Evolutionary conservation across 1,140 invertebrate species (phyloP).

Genomic region (Tetranychus cinnabarinus): DNA sequence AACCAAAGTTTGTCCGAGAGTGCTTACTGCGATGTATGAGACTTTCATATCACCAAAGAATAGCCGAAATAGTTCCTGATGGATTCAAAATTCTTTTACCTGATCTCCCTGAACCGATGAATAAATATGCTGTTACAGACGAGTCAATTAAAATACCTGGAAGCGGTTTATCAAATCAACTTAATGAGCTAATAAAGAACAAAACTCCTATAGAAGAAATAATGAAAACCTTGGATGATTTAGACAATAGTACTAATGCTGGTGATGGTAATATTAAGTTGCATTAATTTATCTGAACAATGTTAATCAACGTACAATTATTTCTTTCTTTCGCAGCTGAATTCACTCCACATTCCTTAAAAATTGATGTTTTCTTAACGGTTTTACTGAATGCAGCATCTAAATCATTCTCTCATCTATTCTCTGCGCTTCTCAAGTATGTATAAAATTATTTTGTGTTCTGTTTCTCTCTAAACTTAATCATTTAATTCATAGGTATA

Average conservation of each 20-base stretch:
- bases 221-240: constrained; percentile 49
- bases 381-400: constrained; percentile 74
- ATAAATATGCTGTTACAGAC: constrained; percentile 32
- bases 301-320: neutral
- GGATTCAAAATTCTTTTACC: constrained; percentile 63
- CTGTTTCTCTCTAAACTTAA: neutral
- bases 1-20: constrained; percentile 86
- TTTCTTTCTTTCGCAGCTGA: neutral
- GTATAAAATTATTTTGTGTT: constrained; percentile 4
- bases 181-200: constrained; percentile 58
- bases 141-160: constrained; percentile 46
- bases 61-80: constrained; percentile 72
- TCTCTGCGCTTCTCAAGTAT: constrained; percentile 79
- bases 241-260: constrained; percentile 20
- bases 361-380: constrained; percentile 90
- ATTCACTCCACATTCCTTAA: constrained; percentile 48
- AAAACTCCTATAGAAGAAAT: constrained; percentile 76
- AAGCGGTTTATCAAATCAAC: constrained; percentile 51
- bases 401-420: constrained; percentile 93
- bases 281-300: neutral
- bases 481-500: neutral
- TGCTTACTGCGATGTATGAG: constrained; percentile 69
- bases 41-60: constrained; percentile 78
- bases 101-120: constrained; percentile 25
- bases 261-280: neutral